A percentile compares a stretch with the other conserved stretches of the same genome.
Evolutionary conservation across 2,797 vertebrate genomes (phyloP).

Genomic region (Margarornis squamiger): DNA sequence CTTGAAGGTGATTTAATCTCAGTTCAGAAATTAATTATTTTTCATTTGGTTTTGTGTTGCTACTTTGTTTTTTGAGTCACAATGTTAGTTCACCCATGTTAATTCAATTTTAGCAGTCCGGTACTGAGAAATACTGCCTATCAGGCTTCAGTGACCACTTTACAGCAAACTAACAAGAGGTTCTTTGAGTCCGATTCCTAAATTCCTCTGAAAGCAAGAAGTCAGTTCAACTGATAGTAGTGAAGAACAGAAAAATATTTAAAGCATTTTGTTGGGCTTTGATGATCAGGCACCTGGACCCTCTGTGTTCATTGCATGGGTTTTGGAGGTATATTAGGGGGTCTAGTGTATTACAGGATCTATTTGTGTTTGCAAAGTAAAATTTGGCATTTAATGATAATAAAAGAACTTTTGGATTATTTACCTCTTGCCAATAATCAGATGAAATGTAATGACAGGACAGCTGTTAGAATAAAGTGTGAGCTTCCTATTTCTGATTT

Average conservation of each 20-base stretch:
- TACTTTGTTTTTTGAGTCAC: neutral
- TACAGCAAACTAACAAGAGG: neutral
- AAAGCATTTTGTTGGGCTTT: neutral
- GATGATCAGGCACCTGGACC: neutral
- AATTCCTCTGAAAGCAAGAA: neutral
- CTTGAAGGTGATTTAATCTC: neutral
- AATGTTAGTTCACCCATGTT: neutral
- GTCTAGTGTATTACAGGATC: neutral
- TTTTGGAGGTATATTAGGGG: neutral
- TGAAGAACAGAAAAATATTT: neutral
- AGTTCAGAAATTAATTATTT: neutral
- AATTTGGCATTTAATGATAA: neutral
- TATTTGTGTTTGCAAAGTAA: neutral
- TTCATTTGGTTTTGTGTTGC: neutral
- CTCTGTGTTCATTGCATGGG: neutral
- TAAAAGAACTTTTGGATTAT: neutral
- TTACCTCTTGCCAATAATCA: neutral
- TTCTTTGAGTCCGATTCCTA: neutral
- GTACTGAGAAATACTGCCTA: neutral
- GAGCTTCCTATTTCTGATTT: neutral
- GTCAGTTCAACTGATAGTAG: neutral
- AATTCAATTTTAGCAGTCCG: neutral
- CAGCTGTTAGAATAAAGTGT: neutral
- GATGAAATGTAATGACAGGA: neutral
- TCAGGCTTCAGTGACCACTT: neutral